Base-by-base conservation (phyloP, 2,113 vertebrate genomes). In the Hystrix brachyura region DNA sequence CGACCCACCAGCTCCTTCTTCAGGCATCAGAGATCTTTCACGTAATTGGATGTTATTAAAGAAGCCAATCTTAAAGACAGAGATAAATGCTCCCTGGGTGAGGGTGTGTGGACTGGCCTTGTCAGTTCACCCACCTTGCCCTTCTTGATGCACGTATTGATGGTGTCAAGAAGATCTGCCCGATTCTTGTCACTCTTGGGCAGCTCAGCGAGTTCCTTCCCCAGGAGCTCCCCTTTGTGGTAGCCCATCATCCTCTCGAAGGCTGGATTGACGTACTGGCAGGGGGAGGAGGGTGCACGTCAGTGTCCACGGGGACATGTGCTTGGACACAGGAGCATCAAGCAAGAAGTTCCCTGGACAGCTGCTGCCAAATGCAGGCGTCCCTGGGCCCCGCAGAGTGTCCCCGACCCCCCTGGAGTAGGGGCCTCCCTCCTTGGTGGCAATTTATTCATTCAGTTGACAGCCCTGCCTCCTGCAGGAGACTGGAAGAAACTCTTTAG, bases 211-310 rank as follows among this genome's bases (percentile, higher is more conserved):
- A 99, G 98, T 91, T 99, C 99, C 86, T 99, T 99, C n/a, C 99
- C 99, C 34, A 99, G 99, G 87, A 99, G 98, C 96, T 99, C 99
- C 57, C 99, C 99, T 89, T 99, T 99, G 92, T 99, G 99, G 98
- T 99, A 99, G 23, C 99, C 99, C 99, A 99, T 99, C 99, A 99
- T 99, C 69, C 87, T 98, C 97, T 99, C 99, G 81, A 99, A 99
- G 53, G 99, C 99, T 38, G 99, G 99, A 97, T 99, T 99, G 97
- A 99, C 99, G 57, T 99, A 99, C 99, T 99, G 98, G 71, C 81
- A 97, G 98, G 62, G 91, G 97, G 82, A 98, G 92, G 86, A 86
- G 94, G 67, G 60, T 38, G 94, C 15, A 88, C 34, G 65, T 98
- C 57, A 96, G 93, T 0, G 9, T 12, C 48, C 0, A 5, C 4